Base-by-base conservation (phyloP, 2,113 vertebrate genomes). In the Eublepharis macularius region DNA sequence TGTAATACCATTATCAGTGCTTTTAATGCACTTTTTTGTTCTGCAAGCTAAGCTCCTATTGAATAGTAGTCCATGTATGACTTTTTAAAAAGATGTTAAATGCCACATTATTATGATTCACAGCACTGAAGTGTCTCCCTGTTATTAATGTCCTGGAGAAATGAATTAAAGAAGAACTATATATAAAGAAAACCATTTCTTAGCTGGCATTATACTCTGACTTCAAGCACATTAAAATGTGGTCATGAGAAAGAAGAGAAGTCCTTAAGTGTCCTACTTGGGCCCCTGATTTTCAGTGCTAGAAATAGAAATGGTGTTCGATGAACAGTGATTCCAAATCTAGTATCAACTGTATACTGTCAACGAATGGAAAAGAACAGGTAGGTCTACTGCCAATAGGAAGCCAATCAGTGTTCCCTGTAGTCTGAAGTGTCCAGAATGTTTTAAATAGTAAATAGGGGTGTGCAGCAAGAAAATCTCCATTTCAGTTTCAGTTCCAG, bases 371-470 rank as follows among this genome's bases (percentile, higher is more conserved):
- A 81, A 77, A 45, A 3, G 21, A 45, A 24, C 36, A 66, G 70
- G 89, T 80, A 87, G 89, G 81, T 87, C 85, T 91, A 93, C 84
- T 32, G n/a, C n/a, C 45, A 69, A 0, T 2, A 45, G 47, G 63
- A 90, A 89, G 83, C 63, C 85, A 88, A 80, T 21, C 74, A 92
- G 73, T 79, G 76, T 54, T 84, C 70, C 78, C 68, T n/a, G 79
- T 65, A 88, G 84, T 85, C 88, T 88, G 60, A 70, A 92, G 90
- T 66, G 29, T 76, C 90, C 84, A 90, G 90, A 90, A 89, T 94
- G 91, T 92, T 94, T 93, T 92, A 74, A 94, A 87, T 91, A 83
- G 94, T 96, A 95, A 96, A n/a, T n/a, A n/a, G n/a, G n/a, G n/a
- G n/a, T n/a, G n/a, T n/a, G n/a, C n/a, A n/a, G n/a, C n/a, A n/a